A percentile compares a stretch with the other conserved stretches of the same genome.
phyloP scores from a whole-genome alignment of 2,113 vertebrate genomes.

The Scopus umbretta region DNA sequence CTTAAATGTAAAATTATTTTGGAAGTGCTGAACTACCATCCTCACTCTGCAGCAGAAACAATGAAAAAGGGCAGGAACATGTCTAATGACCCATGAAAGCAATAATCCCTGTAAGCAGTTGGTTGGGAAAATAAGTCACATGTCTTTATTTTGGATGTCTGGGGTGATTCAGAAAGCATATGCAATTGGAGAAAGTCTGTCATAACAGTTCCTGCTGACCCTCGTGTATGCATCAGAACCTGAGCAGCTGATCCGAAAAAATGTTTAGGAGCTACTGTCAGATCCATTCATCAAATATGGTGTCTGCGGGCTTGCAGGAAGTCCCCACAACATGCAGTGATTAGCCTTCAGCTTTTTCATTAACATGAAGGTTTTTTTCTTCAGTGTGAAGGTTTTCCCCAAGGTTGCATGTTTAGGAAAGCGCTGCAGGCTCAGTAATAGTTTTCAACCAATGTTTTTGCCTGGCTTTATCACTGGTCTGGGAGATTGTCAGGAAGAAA shows the following conservation, averaged over 20 bases:
- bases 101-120: conserved; percentile 14
- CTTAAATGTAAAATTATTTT: background rate
- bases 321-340: background rate
- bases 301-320: background rate
- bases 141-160: background rate
- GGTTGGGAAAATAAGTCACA: conserved; percentile 8
- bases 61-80: background rate
- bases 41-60: background rate
- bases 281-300: background rate
- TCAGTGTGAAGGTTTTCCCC: background rate
- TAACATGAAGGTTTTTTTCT: background rate
- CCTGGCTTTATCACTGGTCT: background rate
- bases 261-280: background rate
- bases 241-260: background rate
- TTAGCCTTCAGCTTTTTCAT: background rate
- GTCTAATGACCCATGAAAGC: conserved; percentile 20
- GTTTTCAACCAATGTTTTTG: background rate
- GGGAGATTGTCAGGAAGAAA: background rate
- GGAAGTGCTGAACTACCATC: background rate
- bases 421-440: background rate
- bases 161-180: background rate
- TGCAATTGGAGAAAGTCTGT: background rate
- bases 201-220: background rate
- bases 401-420: background rate
- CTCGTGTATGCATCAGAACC: background rate